Evolutionary conservation across 2,797 vertebrate genomes (phyloP), one percentile per base, ranked within the genome.

Genomic region (Stomatorhinus walkeri): DNA sequence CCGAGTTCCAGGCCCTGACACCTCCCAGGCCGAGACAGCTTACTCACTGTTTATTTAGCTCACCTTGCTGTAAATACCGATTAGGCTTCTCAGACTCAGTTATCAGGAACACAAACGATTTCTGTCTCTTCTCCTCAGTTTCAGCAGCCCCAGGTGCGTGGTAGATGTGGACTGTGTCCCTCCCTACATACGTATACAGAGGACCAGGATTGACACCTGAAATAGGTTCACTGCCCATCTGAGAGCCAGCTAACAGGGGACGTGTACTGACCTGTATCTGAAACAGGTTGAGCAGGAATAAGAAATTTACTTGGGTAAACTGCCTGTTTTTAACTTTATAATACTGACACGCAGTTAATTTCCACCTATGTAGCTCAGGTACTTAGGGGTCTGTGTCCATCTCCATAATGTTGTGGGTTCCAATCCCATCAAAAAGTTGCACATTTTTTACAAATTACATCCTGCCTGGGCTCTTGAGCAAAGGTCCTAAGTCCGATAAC

Each of bases 11-110:
- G 93, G 94, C 95, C 96, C 96, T 95, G 96, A 97, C 91, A 94
- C 96, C 96, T 94, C 92, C 93, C 94, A 91, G 94, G 94, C 94
- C 93, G 92, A 96, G 95, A 96, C 96, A 96, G 95, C 96, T 96
- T 96, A 96, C 96, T 97, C 96, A 96, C 96, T 96, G 96, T 96
- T 96, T 96, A 96, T 96, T 96, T 95, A 95, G 95, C 95, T 94
- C 93, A 94, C 93, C 93, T 92, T 92, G 94, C 94, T 96, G 95
- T 96, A 96, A 95, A 95, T 94, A 95, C 95, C 92, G 95, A 95
- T 96, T 96, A 96, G 93, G 93, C 93, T 93, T 92, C 90, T 10
- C 92, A 93, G 93, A 94, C 95, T 94, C 94, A 93, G 94, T 94
- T 94, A 89, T 91, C 81, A 94, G 95, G 95, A 95, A 94, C 93